Conservation (phyloP, 1,140 invertebrate genomes). For the Platyscapa corneri region DNA sequence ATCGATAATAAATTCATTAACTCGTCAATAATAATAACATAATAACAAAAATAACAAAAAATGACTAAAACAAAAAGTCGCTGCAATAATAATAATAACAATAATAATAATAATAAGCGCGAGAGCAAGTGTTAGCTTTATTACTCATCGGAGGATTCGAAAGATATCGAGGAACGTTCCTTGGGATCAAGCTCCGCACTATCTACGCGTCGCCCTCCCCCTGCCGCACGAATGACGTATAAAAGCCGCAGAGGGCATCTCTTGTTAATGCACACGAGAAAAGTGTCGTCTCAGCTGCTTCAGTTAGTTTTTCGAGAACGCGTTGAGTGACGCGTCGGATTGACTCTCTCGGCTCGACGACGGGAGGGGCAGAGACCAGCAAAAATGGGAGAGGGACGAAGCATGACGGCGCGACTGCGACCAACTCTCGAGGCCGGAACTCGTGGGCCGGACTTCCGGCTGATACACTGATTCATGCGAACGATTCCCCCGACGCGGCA, state of each 20-base stretch:
- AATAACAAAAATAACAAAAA: too few relatives aligned
- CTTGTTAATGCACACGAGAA: background rate
- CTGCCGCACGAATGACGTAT: background rate
- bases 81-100: too few relatives aligned
- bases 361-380: background rate
- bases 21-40: too few relatives aligned
- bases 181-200: background rate
- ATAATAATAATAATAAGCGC: too few relatives aligned
- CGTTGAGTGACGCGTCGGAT: background rate
- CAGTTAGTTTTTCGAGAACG: slow-evolving; percentile 36
- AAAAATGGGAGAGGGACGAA: slow-evolving; percentile 23
- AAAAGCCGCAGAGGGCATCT: background rate
- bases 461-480: slow-evolving; percentile 69
- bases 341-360: background rate
- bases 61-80: too few relatives aligned
- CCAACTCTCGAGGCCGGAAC: slow-evolving; percentile 67
- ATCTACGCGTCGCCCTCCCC: background rate
- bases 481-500: slow-evolving; percentile 33
- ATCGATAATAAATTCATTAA: too few relatives aligned
- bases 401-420: slow-evolving; percentile 52
- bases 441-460: slow-evolving; percentile 74
- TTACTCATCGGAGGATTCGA: background rate
- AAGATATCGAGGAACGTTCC: background rate
- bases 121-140: background rate
- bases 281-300: slow-evolving; percentile 47